Evolutionary conservation across 1,140 invertebrate genomes (phyloP).

Genomic region (Listronotus oregonensis): DNA sequence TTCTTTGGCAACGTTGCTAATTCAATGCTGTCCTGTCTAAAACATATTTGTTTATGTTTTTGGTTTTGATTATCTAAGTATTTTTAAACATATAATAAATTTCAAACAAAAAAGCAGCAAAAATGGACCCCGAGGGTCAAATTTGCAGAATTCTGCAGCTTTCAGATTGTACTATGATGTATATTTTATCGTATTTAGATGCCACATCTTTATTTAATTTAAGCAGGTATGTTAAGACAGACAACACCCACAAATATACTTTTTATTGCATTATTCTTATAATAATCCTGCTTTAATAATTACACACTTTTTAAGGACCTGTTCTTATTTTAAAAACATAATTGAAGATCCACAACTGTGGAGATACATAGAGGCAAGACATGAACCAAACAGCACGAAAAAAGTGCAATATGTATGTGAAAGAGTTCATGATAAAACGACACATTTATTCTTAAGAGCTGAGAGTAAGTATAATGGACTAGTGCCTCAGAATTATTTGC

Average conservation of each 20-base stretch:
- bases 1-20: too few relatives aligned
- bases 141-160: constrained; percentile 34
- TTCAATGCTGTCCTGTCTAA: too few relatives aligned
- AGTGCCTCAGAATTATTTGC: constrained; percentile 24
- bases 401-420: constrained; percentile 41
- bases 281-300: background rate
- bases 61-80: too few relatives aligned
- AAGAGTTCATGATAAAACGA: constrained; percentile 38
- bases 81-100: too few relatives aligned
- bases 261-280: too few relatives aligned
- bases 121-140: constrained; percentile 5
- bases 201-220: constrained; percentile 41
- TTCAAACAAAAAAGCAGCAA: background rate
- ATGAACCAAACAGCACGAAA: constrained; percentile 33
- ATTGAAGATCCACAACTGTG: constrained; percentile 40
- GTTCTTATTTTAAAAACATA: constrained; percentile 39
- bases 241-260: background rate
- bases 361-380: constrained; percentile 41
- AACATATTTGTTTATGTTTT: too few relatives aligned
- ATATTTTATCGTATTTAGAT: constrained; percentile 43
- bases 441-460: constrained; percentile 37
- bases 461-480: constrained; percentile 27
- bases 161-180: constrained; percentile 37
- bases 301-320: constrained; percentile 37
- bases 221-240: constrained; percentile 33